Conservation (phyloP, 2,797 vertebrate species). For the Sardinella longiceps region DNA sequence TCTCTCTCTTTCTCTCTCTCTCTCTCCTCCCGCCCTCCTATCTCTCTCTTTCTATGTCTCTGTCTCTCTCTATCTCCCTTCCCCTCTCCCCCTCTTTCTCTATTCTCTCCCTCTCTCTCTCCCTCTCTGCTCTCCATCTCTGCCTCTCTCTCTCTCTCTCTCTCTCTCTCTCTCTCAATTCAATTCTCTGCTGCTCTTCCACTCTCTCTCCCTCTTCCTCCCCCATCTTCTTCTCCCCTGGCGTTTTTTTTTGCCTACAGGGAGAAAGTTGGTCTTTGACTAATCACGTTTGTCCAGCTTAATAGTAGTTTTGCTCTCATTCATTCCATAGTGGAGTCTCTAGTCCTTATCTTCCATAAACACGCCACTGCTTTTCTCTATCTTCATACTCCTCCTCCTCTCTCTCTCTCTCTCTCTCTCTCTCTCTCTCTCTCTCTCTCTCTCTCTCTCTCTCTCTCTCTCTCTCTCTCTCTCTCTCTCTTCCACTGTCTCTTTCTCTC, state of each 20-base stretch:
- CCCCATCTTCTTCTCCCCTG: constrained; percentile 49
- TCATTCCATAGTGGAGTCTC: constrained; percentile 72
- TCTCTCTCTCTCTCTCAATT: neutral
- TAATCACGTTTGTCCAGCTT: constrained; percentile 81
- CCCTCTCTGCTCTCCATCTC: constrained; percentile 42
- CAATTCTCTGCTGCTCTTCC: constrained; percentile 48
- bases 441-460: constrained; percentile 20
- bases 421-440: constrained; percentile 55
- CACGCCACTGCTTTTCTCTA: constrained; percentile 64
- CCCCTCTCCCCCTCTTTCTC: constrained; percentile 52
- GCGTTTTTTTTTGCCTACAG: constrained; percentile 65
- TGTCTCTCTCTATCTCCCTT: neutral
- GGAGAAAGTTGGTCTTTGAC: constrained; percentile 79
- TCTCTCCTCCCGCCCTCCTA: too few relatives aligned
- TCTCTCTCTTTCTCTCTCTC: constrained; percentile 49
- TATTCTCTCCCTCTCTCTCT: constrained; percentile 28
- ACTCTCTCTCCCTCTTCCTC: constrained; percentile 28
- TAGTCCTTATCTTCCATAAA: constrained; percentile 77
- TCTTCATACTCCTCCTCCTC: constrained; percentile 32
- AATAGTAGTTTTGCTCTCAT: constrained; percentile 74
- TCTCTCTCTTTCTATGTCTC: neutral
- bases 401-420: neutral
- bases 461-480: constrained; percentile 41
- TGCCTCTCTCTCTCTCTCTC: constrained; percentile 40
- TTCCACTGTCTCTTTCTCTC: constrained; percentile 5